These are phyloP conservation scores for Litocranius walleri DNA, from an alignment of 2,113 vertebrate species.

Conservation along the genomic window DNA sequence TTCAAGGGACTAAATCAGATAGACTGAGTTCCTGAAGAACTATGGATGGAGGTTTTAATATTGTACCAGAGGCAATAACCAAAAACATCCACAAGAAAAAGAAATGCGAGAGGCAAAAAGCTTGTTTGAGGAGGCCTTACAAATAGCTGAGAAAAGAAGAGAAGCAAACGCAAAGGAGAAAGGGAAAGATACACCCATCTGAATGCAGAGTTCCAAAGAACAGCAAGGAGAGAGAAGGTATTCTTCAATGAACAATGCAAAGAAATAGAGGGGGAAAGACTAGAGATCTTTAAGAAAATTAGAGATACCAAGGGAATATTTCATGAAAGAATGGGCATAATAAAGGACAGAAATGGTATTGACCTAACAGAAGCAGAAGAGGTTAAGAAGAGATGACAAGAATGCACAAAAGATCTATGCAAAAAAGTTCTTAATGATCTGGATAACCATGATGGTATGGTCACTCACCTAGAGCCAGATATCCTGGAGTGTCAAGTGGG, in stretches of 20 bases:
- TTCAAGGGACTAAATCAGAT: not conserved
- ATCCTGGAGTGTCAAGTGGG: not conserved
- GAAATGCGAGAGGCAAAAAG: not conserved
- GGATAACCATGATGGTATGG: not conserved
- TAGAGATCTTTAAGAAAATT: not conserved
- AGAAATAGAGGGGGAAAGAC: not conserved
- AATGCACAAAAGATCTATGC: not conserved
- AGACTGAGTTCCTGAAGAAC: not conserved
- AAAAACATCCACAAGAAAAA: not conserved
- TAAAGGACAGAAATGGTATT: not conserved
- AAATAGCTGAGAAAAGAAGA: not conserved
- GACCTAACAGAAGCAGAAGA: not conserved
- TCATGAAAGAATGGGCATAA: not conserved
- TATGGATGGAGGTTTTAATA: not conserved
- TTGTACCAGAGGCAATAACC: not conserved
- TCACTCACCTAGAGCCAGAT: not conserved
- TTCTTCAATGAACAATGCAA: not conserved
- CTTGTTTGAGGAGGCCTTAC: not conserved
- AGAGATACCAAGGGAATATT: not conserved
- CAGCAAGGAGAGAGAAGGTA: not conserved
- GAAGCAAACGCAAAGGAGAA: not conserved
- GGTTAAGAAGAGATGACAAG: not conserved
- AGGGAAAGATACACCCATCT: not conserved
- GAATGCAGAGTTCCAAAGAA: not conserved
- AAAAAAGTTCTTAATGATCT: not conserved